Base-by-base conservation (phyloP, 2,113 vertebrate genomes). In the Agelaius phoeniceus region DNA sequence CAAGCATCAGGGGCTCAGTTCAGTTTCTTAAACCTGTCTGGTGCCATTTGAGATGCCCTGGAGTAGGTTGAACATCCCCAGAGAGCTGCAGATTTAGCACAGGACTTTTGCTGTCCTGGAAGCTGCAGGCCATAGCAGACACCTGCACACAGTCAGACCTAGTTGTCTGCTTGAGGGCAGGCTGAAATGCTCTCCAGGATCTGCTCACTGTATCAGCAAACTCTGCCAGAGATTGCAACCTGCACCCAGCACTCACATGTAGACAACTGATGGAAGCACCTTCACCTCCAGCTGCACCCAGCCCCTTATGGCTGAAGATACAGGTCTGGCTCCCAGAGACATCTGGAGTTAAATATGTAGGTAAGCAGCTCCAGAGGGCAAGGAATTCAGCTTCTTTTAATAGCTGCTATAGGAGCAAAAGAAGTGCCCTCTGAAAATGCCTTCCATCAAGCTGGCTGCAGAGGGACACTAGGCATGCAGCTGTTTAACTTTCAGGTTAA, bases 1-100 rank as follows among this genome's bases (percentile, higher is more conserved):
- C 33, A 54, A 20, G 20, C 58, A 81, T 22, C 20, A 55, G 11
- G 18, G 14, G 1, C 20, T 84, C 57, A 49, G 22, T 66, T 71
- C 49, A 33, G 0, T n/a, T 77, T n/a, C 41, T 69, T 61, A 49
- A 80, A 65, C 0, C 0, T 49, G 26, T 8, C 31, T 74, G 28
- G 20, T 92, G 37, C 28, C 33, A 16, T 84, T 43, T 77, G 73
- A 52, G 39, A 19, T 74, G 33, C 8, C 8, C 18, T 58, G 23
- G n/a, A 61, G 9, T 20, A 58, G 37, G 26, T 5, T n/a, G 20
- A 11, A 67, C 12, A 35, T 43, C 35, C 5, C 5, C 1, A 52
- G 41, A 62, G 28, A 28, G 31, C 2, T 59, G 57, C 37, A 78
- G 61, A 59, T 82, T 71, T 55, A 68, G 22, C 37, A 54, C 7